Conservation (phyloP, 1,140 invertebrate genomes). For the Drosophila nasuta region DNA sequence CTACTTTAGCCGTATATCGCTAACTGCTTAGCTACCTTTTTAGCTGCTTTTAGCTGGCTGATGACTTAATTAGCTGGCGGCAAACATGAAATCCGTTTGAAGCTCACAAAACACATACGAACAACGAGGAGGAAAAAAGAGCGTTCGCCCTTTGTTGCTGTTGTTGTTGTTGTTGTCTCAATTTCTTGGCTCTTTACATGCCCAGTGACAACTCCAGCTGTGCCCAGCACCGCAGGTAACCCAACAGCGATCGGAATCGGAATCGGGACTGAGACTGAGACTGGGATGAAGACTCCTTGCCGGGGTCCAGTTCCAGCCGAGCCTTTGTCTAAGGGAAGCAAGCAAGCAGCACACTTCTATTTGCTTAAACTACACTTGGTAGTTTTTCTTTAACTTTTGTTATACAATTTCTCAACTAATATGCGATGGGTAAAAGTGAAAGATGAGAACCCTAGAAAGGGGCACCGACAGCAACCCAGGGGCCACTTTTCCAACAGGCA, state of each 20-base stretch:
- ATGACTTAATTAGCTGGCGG: slow-evolving; percentile 79
- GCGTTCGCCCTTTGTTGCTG: slow-evolving; percentile 52
- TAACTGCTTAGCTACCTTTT: slow-evolving; percentile 44
- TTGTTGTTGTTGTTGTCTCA: slow-evolving; percentile 53
- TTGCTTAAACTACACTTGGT: slow-evolving; percentile 37
- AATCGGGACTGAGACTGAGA: neutral
- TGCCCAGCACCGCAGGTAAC: slow-evolving; percentile 74
- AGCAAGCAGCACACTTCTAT: slow-evolving; percentile 58
- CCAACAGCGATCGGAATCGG: slow-evolving; percentile 35
- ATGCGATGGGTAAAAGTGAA: slow-evolving; percentile 61
- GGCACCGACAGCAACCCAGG: slow-evolving; percentile 54
- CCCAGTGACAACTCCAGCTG: slow-evolving; percentile 84
- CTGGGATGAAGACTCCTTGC: slow-evolving; percentile 44
- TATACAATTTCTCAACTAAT: slow-evolving; percentile 81
- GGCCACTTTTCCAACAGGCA: slow-evolving; percentile 20
- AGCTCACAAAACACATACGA: slow-evolving; percentile 31
- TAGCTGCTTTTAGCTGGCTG: slow-evolving; percentile 57
- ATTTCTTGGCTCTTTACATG: slow-evolving; percentile 81
- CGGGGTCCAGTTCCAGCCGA: slow-evolving; percentile 59
- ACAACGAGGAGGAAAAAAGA: slow-evolving; percentile 54
- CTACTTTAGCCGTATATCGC: neutral
- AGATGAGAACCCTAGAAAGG: slow-evolving; percentile 80
- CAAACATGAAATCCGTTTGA: slow-evolving; percentile 67
- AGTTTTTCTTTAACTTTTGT: slow-evolving; percentile 79
- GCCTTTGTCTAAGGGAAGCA: slow-evolving; percentile 56